Base-by-base conservation (phyloP, 2,797 vertebrate species). In the Antrozous pallidus region DNA sequence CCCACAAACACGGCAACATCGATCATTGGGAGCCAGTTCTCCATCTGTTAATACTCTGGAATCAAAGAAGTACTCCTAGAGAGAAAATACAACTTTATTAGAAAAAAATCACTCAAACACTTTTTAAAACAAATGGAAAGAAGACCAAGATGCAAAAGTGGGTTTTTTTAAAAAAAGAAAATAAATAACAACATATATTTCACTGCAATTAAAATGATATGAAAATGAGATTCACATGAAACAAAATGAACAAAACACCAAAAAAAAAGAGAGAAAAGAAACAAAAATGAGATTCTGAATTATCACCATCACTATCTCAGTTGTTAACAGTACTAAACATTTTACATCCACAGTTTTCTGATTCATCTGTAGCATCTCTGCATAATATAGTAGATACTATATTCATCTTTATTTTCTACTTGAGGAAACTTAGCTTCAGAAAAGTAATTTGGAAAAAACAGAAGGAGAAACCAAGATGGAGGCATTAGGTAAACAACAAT, bases 11-110 rank as follows among this genome's bases (percentile, higher is more conserved):
- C 99, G 98, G 97, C 99, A 99, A 97, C 99, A 99, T 94, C 99
- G 97, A 98, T 99, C 99, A 77, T 99, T 99, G 61, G 99, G 99
- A 67, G 99, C 99, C 98, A 99, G 93, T 96, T 99, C 99, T 31
- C 99, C 99, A 83, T 99, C 99, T 10, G 99, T 99, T 95, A 99
- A 95, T 95, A 99, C 99, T 98, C 99, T 99, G 0, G 99, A 99
- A 98, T 99, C 99, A 96, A 99, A 99, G 97, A 99, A 99, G 98
- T 99, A 99, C 65, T 99, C 99, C 99, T 99, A 91, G 61, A 88
- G 94, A 97, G 56, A 96, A 77, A 97, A 87, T 94, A 81, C 1
- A 42, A 90, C 69, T 95, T 90, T 94, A 79, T 61, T 88, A 93
- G 63, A 93, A 95, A 80, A 90, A 90, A 58, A 61, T 56, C 14